phyloP scores from a whole-genome alignment of 1,140 invertebrate genomes.

The Lamellibrachia luymesi region DNA sequence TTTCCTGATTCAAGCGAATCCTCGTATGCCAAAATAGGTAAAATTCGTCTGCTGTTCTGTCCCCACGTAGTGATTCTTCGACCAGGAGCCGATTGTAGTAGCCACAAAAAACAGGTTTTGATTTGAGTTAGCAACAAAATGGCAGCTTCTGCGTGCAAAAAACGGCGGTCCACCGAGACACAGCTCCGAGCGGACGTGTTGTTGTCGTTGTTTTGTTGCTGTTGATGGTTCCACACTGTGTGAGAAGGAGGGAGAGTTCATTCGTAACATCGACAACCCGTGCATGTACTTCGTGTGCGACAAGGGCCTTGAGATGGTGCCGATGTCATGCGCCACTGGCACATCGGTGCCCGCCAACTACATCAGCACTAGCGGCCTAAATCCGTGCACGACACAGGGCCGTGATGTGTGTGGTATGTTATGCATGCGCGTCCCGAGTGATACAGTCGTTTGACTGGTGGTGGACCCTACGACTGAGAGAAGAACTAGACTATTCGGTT shows the following conservation, averaged over 20 bases:
- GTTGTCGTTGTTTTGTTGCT: neutral
- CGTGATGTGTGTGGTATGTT: neutral
- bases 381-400: neutral
- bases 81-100: neutral
- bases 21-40: neutral
- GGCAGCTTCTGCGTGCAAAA: neutral
- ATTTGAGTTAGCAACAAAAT: neutral
- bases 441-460: neutral
- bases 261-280: neutral
- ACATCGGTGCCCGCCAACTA: neutral
- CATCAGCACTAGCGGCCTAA: neutral
- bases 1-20: neutral
- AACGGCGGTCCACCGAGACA: neutral
- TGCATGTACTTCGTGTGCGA: neutral
- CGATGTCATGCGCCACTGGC: neutral
- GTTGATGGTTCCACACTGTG: neutral
- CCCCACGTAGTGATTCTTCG: neutral
- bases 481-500: neutral
- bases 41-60: neutral
- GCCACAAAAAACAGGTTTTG: neutral
- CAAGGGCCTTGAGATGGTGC: neutral
- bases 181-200: neutral
- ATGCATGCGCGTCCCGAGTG: neutral
- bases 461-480: neutral
- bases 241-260: neutral